phyloP scores from a whole-genome alignment of 2,797 vertebrate species.

The Pagetopsis macropterus region DNA sequence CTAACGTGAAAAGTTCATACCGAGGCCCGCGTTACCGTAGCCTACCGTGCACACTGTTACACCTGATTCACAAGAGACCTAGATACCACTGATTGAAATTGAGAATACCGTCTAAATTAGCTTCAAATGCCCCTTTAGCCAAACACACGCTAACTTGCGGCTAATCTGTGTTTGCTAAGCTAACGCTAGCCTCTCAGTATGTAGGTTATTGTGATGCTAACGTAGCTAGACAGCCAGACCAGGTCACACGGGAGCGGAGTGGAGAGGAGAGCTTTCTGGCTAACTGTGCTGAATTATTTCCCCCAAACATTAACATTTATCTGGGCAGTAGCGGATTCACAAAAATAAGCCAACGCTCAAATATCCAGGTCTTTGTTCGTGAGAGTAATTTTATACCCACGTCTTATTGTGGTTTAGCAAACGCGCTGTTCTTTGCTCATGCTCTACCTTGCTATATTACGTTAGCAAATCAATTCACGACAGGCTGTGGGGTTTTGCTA shows the following conservation, averaged over 20 bases:
- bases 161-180: conserved; percentile 64
- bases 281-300: conserved; percentile 33
- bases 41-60: no score
- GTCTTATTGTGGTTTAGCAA: conserved; percentile 5
- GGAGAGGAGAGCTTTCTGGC: conserved; percentile 25
- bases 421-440: not conserved
- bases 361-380: conserved; percentile 54
- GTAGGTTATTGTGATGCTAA: conserved; percentile 82
- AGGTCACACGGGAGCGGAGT: conserved; percentile 66
- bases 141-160: conserved; percentile 31
- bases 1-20: conserved; percentile 51
- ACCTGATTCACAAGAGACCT: accelerated
- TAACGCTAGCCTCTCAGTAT: conserved; percentile 63
- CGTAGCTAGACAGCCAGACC: conserved; percentile 70
- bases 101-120: not conserved
- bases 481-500: not conserved
- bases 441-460: conserved; percentile 25
- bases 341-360: not conserved
- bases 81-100: accelerated
- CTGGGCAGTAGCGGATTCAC: not conserved
- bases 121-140: not conserved
- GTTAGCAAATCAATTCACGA: conserved; percentile 30
- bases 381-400: conserved; percentile 20
- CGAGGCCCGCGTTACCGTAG: not conserved
- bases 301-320: conserved; percentile 38